Conservation (phyloP, 2,113 vertebrate genomes). For the Leptodactylus fuscus region DNA sequence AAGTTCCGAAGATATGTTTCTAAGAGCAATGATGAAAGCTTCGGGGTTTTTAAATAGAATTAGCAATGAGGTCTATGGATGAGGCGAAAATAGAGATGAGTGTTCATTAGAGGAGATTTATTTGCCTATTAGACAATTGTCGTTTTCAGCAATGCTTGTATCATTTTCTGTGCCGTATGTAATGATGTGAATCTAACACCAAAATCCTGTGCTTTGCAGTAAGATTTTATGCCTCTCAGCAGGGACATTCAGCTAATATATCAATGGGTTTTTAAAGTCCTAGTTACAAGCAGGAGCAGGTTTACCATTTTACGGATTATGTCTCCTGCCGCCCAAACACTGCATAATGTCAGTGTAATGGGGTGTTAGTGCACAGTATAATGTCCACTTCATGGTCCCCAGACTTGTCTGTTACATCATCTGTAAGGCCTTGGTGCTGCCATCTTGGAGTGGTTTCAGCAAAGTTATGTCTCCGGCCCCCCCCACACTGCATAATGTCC, state of each 20-base stretch:
- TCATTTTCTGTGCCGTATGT: constrained; percentile 23
- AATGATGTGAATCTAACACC: constrained; percentile 30
- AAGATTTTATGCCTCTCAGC: constrained; percentile 14
- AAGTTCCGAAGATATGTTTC: constrained; percentile 70
- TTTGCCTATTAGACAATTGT: constrained; percentile 15
- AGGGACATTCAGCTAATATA: not conserved
- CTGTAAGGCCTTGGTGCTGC: no score
- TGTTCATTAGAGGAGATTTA: constrained; percentile 42
- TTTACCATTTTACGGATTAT: not conserved
- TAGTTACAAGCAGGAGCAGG: not conserved
- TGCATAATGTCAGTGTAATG: no score
- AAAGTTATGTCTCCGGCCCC: no score
- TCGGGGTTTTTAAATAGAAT: constrained; percentile 72
- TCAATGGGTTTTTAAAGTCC: not conserved
- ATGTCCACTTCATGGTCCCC: no score
- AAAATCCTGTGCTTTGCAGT: not conserved
- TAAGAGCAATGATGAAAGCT: constrained; percentile 72
- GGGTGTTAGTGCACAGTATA: no score
- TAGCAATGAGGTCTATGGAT: constrained; percentile 64
- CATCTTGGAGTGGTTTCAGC: no score
- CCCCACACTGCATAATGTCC: no score
- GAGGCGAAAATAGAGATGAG: constrained; percentile 24
- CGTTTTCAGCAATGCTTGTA: constrained; percentile 20
- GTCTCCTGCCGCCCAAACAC: no score
- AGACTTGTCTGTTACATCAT: no score